These are phyloP conservation scores for Cariama cristata DNA, from an alignment of 2,113 vertebrate genomes.

Conservation along the genomic window DNA sequence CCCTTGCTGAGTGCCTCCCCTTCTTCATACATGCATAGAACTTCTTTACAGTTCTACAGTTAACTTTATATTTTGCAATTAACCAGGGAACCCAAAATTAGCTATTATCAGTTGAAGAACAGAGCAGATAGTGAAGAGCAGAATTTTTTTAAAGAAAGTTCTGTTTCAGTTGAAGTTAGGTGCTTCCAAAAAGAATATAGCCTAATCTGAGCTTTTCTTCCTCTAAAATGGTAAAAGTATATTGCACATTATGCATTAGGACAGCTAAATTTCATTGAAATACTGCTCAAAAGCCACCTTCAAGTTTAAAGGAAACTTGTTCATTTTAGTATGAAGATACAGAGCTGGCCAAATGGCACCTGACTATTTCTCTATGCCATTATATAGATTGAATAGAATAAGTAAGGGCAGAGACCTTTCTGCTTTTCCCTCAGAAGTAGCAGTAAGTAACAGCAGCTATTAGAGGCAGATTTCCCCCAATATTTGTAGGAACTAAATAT, in stretches of 20 bases:
- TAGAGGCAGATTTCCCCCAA: background rate
- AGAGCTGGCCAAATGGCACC: background rate
- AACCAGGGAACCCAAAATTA: background rate
- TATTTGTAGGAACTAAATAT: background rate
- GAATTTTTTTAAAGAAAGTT: background rate
- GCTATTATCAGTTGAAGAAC: background rate
- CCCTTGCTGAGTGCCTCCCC: background rate
- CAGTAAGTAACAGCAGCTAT: background rate
- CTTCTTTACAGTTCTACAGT: background rate
- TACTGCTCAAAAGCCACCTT: background rate
- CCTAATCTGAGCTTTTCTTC: background rate
- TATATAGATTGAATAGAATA: background rate
- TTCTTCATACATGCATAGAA: background rate
- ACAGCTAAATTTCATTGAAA: background rate
- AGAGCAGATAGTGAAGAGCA: background rate
- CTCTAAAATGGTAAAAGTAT: background rate
- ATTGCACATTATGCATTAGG: background rate
- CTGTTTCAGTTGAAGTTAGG: background rate
- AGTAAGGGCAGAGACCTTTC: background rate
- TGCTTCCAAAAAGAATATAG: background rate
- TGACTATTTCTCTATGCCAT: background rate
- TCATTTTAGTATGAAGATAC: background rate
- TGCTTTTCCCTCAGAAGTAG: background rate
- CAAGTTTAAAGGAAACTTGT: background rate
- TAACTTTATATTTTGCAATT: background rate